phyloP scores from a whole-genome alignment of 2,797 vertebrate species.

The Helicolenus hilgendorfi region DNA sequence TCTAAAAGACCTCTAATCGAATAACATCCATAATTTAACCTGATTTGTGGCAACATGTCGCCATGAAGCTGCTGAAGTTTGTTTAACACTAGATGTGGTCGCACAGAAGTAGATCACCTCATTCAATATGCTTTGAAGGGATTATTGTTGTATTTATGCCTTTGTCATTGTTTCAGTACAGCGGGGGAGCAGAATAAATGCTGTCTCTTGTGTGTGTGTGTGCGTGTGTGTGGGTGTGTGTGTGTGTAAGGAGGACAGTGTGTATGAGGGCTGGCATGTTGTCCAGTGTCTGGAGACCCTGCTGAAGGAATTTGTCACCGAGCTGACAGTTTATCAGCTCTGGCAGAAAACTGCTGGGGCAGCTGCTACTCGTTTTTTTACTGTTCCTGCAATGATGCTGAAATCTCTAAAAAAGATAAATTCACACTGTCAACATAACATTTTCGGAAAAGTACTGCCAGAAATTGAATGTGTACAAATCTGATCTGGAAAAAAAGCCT shows the following conservation, averaged over 20 bases:
- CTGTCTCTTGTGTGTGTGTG: background rate
- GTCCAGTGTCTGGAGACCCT: constrained; percentile 28
- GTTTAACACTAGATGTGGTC: background rate
- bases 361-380: background rate
- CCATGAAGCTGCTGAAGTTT: background rate
- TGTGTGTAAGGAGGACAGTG: background rate
- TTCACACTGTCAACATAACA: background rate
- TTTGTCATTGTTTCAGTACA: background rate
- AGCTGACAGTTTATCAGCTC: constrained; percentile 67
- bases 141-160: background rate
- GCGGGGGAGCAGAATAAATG: background rate
- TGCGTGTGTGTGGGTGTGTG: background rate
- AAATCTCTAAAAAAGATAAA: background rate
- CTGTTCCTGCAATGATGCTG: background rate
- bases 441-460: background rate
- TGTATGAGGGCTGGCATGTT: constrained; percentile 5
- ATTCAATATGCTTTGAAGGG: background rate
- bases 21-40: constrained; percentile 32
- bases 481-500: too few species aligned
- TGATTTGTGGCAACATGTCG: constrained; percentile 4
- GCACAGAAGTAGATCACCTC: background rate
- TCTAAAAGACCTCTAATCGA: constrained; percentile 51
- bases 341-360: constrained; percentile 50
- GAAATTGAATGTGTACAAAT: background rate
- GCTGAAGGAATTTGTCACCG: constrained; percentile 79